phyloP scores from a whole-genome alignment of 2,797 vertebrate species.

The Hydrocynus forskahlii region DNA sequence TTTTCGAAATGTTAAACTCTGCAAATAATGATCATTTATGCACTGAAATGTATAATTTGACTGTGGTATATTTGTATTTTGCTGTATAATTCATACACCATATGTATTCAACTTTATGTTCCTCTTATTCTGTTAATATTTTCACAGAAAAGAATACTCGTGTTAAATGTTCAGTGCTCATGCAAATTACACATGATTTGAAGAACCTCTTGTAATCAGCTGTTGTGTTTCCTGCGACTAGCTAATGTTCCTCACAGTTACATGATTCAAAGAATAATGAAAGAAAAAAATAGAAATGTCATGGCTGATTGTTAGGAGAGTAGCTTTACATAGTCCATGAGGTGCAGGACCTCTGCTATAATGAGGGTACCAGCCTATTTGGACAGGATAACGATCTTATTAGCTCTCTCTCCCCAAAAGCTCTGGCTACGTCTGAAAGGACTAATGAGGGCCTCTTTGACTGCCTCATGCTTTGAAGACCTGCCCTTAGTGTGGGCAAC shows the following conservation, averaged over 20 bases:
- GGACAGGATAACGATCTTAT: constrained; percentile 31
- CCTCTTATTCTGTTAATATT: too few species aligned
- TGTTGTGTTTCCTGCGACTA: neutral
- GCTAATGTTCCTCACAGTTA: neutral
- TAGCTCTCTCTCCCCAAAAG: constrained; percentile 32
- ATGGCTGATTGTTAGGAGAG: neutral
- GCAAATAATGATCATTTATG: too few species aligned
- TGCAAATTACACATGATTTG: too few species aligned
- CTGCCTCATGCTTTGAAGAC: constrained; percentile 40
- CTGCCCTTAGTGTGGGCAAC: constrained; percentile 18
- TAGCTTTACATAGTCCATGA: neutral
- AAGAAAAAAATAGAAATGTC: neutral
- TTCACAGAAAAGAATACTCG: too few species aligned
- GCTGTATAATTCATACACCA: too few species aligned
- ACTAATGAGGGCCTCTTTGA: constrained; percentile 58
- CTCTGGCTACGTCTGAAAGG: constrained; percentile 40
- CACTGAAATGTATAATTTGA: too few species aligned
- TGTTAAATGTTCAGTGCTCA: neutral
- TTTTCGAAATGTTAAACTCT: too few species aligned
- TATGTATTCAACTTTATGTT: too few species aligned
- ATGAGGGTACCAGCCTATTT: constrained; percentile 13
- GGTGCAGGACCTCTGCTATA: constrained; percentile 17
- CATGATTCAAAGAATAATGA: neutral
- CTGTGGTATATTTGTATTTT: too few species aligned
- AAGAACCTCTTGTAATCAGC: neutral